These are phyloP conservation scores for Strigamia transsilvanica DNA, from an alignment of 2,888 invertebrate species.

Conservation along the genomic window DNA sequence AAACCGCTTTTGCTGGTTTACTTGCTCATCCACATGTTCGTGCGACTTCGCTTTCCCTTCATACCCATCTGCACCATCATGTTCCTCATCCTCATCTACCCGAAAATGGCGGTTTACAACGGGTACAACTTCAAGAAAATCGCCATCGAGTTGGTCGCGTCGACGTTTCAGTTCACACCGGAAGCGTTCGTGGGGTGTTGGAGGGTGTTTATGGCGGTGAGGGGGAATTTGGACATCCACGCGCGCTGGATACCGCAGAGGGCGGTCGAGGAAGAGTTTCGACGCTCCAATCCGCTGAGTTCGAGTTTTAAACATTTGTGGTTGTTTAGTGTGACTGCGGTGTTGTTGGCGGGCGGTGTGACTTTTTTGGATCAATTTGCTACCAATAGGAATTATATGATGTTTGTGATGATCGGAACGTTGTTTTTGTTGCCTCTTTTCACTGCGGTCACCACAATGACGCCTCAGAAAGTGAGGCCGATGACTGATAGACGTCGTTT, in stretches of 20 bases:
- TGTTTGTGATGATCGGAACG: conserved; percentile 56
- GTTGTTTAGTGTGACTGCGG: conserved; percentile 54
- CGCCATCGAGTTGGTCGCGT: conserved; percentile 55
- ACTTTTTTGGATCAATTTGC: conserved; percentile 55
- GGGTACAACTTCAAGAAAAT: conserved; percentile 56
- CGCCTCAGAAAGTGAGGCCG: conserved; percentile 18
- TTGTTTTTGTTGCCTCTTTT: conserved; percentile 56
- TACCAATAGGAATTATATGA: conserved; percentile 56
- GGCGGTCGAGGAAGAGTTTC: conserved; percentile 56
- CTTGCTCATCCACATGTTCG: conserved; percentile 56
- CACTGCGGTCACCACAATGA: conserved; percentile 56
- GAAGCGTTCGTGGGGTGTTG: conserved; percentile 55
- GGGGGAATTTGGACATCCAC: conserved; percentile 50
- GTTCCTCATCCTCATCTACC: conserved; percentile 56
- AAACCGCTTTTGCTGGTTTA: conserved; percentile 55
- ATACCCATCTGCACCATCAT: conserved; percentile 55
- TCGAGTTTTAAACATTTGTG: conserved; percentile 55
- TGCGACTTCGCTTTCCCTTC: conserved; percentile 54
- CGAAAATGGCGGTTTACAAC: conserved; percentile 56
- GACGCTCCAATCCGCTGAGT: conserved; percentile 54
- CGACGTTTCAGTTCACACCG: conserved; percentile 56
- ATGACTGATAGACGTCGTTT: neutral
- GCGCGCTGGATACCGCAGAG: conserved; percentile 56
- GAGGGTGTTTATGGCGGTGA: conserved; percentile 54
- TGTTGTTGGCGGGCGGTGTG: conserved; percentile 50